phyloP scores from a whole-genome alignment of 2,113 vertebrate species.

The Limanda limanda region DNA sequence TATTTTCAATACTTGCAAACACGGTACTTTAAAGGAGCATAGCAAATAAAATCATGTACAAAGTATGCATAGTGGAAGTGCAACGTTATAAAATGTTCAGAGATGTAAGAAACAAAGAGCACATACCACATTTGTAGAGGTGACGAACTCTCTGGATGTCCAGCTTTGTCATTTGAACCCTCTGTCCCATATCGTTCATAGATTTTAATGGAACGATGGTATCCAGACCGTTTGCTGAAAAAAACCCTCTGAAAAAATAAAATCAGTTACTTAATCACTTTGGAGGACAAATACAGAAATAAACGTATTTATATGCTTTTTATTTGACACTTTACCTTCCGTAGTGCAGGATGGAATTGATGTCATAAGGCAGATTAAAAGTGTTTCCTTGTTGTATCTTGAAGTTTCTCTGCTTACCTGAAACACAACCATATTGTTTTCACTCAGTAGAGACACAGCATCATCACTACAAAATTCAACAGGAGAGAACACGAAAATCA shows the following conservation, averaged over 20 bases:
- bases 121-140: slow-evolving; percentile 70
- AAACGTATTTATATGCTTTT: no score
- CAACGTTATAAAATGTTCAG: no score
- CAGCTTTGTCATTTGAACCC: slow-evolving; percentile 21
- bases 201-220: slow-evolving; percentile 46
- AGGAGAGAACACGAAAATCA: slow-evolving; percentile 21
- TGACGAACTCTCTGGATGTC: slow-evolving; percentile 52
- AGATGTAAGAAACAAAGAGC: not conserved
- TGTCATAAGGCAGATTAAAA: slow-evolving; percentile 58
- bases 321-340: slow-evolving; percentile 57
- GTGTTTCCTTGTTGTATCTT: not conserved
- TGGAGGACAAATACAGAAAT: not conserved
- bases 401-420: slow-evolving; percentile 68
- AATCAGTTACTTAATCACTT: not conserved
- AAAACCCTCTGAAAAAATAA: slow-evolving; percentile 35
- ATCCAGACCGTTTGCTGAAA: slow-evolving; percentile 57
- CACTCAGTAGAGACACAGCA: not conserved
- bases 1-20: no score
- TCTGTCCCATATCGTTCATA: slow-evolving; percentile 61
- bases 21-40: no score
- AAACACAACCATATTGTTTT: slow-evolving; percentile 1
- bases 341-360: slow-evolving; percentile 74
- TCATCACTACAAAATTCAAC: not conserved
- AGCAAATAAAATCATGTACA: no score
- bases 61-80: no score